Evolutionary conservation across 2,888 invertebrate species (phyloP), one percentile per base, ranked within the genome.

Genomic region (Thymelicus acteon): DNA sequence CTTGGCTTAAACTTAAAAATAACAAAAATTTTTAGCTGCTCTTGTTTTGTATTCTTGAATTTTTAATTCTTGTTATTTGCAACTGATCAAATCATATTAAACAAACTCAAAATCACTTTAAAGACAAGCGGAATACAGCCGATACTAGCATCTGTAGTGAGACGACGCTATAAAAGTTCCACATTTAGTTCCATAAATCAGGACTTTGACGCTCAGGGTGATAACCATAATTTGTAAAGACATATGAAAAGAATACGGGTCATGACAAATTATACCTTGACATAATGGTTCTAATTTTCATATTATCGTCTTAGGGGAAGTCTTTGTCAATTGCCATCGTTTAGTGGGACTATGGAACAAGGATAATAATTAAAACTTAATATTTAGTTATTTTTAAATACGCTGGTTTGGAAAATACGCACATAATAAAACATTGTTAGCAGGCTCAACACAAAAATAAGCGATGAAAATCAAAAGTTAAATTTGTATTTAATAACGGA

Each of bases 151-250:
- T 48, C 12, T 48, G 7, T 44, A 10, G 12, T 13, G 48, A 48
- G 10, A 31, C 0, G 13, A 13, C 13, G 48, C 12, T 13, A 52
- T 52, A n/a, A 52, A 19, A 13, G 37, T 31, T 6, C 48, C 6
- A 49, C 48, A 12, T 13, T 39, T n/a, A 31, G 40, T 62, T 68
- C n/a, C 37, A 19, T 44, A 60, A 60, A 54, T 54, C 54, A 54
- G 24, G 24, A 54, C 7, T 54, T 54, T 19, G 54, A 24, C 54
- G 54, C 24, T 31, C 54, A 54, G 24, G 24, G 54, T 54, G 54
- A 54, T 54, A 54, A 24, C 54, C 54, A 24, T 54, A 54, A 54
- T 54, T 54, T 54, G 54, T 54, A 5, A 31, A 31, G 31, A 31
- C 5, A 24, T 24, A 54, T 54, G 54, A 54, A 54, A 54, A 54